These are phyloP conservation scores for Actinia tenebrosa DNA, from an alignment of 64 coral and sea anemone genomes.

Conservation along the genomic window DNA sequence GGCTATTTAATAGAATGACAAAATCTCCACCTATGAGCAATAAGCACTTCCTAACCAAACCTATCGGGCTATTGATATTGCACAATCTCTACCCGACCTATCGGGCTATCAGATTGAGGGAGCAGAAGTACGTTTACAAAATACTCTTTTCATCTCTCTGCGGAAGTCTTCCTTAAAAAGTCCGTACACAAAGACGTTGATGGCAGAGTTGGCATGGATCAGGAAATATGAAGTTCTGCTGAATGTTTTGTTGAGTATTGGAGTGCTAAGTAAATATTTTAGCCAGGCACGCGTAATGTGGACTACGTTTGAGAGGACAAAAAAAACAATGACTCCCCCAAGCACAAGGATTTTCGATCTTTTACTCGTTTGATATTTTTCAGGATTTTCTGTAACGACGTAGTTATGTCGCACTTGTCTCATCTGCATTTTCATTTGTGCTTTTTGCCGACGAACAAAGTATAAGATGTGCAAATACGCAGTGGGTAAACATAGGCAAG, in stretches of 20 bases:
- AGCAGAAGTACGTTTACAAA: background rate
- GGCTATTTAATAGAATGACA: too few species aligned
- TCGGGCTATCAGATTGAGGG: too few species aligned
- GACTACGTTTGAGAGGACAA: background rate
- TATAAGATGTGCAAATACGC: background rate
- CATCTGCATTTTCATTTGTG: background rate
- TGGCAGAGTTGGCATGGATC: background rate
- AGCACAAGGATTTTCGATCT: background rate
- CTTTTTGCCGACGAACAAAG: background rate
- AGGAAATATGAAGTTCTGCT: too few species aligned
- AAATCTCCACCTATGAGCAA: too few species aligned
- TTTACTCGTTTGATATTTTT: background rate
- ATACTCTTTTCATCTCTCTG: background rate
- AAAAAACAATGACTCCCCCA: background rate
- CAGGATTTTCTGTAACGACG: background rate
- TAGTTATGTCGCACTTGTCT: background rate
- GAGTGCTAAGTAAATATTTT: too few species aligned
- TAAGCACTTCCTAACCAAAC: too few species aligned
- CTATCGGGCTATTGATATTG: too few species aligned
- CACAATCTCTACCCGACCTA: too few species aligned
- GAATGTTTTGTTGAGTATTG: too few species aligned
- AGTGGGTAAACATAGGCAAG: background rate
- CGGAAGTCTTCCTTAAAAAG: constrained; percentile 1
- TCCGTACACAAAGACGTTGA: background rate
- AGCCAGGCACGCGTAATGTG: background rate